Conservation (phyloP, 2,888 invertebrate species). For the Microctonus aethiopoides region DNA sequence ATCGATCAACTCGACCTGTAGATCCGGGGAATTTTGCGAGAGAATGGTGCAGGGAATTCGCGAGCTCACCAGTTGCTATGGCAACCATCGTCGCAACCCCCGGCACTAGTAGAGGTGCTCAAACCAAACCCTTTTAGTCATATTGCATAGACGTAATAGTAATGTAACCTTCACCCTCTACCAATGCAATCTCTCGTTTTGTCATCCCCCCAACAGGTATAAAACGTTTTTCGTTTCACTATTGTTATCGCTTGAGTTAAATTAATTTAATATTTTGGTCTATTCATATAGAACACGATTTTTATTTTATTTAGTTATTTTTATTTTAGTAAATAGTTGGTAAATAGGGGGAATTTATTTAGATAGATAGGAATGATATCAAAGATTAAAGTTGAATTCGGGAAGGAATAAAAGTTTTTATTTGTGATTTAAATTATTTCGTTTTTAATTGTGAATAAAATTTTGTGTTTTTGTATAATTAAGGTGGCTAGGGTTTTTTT, state of each 20-base stretch:
- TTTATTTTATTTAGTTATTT: no score
- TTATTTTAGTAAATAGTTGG: no score
- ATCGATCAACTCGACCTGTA: slow-evolving; percentile 54
- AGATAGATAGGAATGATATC: no score
- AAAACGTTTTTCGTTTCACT: not conserved
- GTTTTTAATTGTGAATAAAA: no score
- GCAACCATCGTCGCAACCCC: slow-evolving; percentile 54
- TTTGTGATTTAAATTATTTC: no score
- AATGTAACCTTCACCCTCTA: slow-evolving; percentile 33
- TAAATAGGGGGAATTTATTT: no score
- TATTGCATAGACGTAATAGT: not conserved
- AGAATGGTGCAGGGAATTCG: slow-evolving; percentile 46
- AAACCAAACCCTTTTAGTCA: slow-evolving; percentile 47
- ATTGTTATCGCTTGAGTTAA: not conserved
- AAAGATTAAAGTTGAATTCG: no score
- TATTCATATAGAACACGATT: no score
- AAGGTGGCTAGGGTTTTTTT: no score
- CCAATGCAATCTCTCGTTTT: not conserved
- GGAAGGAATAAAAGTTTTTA: no score
- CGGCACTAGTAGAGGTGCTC: slow-evolving; percentile 56
- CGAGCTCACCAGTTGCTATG: slow-evolving; percentile 57
- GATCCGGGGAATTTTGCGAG: slow-evolving; percentile 47
- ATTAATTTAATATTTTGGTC: not conserved
- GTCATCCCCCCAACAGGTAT: not conserved
- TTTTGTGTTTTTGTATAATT: no score